A percentile compares a stretch with the other conserved stretches of the same genome.
These are phyloP conservation scores for Enteromius unitaeniatus DNA, from an alignment of 2,797 vertebrate genomes.

Conservation along the genomic window DNA sequence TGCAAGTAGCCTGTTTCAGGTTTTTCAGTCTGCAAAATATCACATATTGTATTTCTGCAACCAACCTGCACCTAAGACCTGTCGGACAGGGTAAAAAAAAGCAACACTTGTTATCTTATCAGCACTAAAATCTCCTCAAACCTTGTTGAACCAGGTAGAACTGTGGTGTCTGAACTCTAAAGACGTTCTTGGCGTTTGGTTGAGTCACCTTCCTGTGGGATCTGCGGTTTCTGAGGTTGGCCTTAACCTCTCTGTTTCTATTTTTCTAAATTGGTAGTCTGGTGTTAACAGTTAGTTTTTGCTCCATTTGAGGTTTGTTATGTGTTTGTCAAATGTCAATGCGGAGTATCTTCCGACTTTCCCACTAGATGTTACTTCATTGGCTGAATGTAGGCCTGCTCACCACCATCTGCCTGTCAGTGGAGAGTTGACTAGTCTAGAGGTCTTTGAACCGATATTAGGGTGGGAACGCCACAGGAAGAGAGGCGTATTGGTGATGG, in stretches of 20 bases:
- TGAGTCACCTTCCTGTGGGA: constrained; percentile 17
- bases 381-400: not conserved
- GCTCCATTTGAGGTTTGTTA: not conserved
- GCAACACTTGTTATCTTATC: not conserved
- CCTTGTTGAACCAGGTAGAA: not conserved
- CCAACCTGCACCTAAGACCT: not conserved
- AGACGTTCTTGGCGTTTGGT: not conserved
- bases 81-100: not conserved
- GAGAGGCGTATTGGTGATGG: constrained; percentile 13
- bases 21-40: constrained; percentile 12
- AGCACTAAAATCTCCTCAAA: not conserved
- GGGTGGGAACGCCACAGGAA: constrained; percentile 15
- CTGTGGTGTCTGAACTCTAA: not conserved
- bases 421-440: not conserved
- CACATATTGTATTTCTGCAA: constrained; percentile 3
- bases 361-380: not conserved
- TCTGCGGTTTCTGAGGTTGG: constrained; percentile 1
- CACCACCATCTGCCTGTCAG: constrained; percentile 30
- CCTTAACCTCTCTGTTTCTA: not conserved
- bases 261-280: not conserved
- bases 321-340: not conserved
- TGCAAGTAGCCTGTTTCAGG: not conserved
- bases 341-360: not conserved
- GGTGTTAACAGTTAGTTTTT: not conserved
- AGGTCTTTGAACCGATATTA: constrained; percentile 28